Conservation (phyloP, 1,140 invertebrate species). For the Marisa cornuarietis region DNA sequence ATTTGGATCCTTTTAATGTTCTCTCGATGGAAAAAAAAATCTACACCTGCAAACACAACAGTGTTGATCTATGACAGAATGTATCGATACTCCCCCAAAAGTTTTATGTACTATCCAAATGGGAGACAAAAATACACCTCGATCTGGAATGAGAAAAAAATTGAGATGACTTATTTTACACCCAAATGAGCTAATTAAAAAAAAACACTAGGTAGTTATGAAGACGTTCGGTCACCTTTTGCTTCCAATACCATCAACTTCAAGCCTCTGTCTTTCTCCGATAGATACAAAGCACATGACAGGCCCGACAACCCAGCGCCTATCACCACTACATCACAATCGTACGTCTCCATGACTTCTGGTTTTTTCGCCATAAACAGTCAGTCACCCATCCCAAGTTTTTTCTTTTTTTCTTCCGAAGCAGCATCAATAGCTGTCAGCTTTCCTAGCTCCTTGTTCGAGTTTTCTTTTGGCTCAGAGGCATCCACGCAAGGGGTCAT, state of each 20-base stretch:
- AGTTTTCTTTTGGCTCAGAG: neutral
- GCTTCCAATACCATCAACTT: slow-evolving; percentile 61
- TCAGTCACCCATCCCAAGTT: neutral
- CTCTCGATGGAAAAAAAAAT: too few species aligned
- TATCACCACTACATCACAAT: slow-evolving; percentile 58
- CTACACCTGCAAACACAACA: too few species aligned
- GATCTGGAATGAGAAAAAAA: too few species aligned
- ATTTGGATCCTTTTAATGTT: too few species aligned
- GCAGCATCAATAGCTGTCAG: too few species aligned
- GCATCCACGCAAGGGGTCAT: neutral
- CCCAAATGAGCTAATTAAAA: too few species aligned
- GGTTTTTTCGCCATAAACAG: neutral
- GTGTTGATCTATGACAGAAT: too few species aligned
- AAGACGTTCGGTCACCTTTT: slow-evolving; percentile 43
- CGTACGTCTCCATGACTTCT: slow-evolving; percentile 33
- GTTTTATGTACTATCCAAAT: too few species aligned
- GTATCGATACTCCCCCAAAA: too few species aligned
- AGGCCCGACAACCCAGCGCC: slow-evolving; percentile 63
- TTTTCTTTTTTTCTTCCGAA: neutral
- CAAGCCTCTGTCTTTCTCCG: slow-evolving; percentile 49
- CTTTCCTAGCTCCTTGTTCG: too few species aligned
- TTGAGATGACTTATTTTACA: too few species aligned
- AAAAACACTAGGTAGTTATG: neutral
- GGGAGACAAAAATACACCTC: too few species aligned
- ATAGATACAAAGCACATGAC: slow-evolving; percentile 55